Conservation (phyloP, 92 coral and sea anemone species). For the Isaurus tuberculatus region DNA sequence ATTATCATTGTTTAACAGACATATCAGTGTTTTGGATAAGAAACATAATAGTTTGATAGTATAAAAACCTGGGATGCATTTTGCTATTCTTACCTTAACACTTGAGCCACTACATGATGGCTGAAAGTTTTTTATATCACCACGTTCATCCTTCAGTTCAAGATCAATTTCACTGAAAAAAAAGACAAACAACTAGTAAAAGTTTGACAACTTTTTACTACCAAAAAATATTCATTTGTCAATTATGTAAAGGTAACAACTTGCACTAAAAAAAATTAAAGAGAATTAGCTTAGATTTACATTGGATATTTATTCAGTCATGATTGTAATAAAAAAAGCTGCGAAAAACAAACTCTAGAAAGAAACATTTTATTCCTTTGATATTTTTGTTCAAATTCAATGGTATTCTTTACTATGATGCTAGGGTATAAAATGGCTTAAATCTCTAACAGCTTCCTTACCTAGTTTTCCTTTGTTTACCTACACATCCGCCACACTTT, state of each 20-base stretch:
- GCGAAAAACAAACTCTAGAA: too few species aligned
- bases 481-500: slow-evolving; percentile 35
- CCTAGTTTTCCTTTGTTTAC: slow-evolving; percentile 33
- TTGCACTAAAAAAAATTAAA: too few species aligned
- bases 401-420: background rate
- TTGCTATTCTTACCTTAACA: slow-evolving; percentile 65
- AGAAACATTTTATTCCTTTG: too few species aligned
- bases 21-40: too few species aligned
- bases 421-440: background rate
- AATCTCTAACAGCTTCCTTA: background rate
- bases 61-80: background rate
- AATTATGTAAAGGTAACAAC: too few species aligned
- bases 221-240: too few species aligned
- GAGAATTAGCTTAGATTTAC: too few species aligned
- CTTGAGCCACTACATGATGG: slow-evolving; percentile 86
- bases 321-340: too few species aligned
- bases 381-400: background rate
- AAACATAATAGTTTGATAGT: background rate
- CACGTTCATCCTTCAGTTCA: slow-evolving; percentile 59
- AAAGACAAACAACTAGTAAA: background rate
- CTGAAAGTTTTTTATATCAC: slow-evolving; percentile 71
- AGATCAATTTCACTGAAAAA: slow-evolving; percentile 79
- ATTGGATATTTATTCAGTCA: too few species aligned
- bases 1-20: too few species aligned
- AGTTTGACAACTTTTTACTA: background rate